phyloP scores from a whole-genome alignment of 2,797 vertebrate species.

The Alectoris magna region DNA sequence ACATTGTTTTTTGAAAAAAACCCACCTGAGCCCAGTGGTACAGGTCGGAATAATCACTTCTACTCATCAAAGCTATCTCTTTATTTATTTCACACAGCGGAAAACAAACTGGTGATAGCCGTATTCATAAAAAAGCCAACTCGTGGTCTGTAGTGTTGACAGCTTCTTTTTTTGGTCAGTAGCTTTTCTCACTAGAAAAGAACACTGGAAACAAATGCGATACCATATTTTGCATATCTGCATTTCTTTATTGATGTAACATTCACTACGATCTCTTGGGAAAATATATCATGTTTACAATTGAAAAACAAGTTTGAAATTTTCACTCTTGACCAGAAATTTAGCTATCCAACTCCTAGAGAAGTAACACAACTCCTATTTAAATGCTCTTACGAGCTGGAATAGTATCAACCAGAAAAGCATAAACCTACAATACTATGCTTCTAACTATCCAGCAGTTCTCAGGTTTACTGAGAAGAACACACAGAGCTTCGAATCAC shows the following conservation, averaged over 20 bases:
- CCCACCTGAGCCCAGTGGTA: background rate
- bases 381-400: background rate
- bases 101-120: too few relatives aligned
- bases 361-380: background rate
- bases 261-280: background rate
- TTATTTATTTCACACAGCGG: background rate
- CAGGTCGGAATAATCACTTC: background rate
- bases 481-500: background rate
- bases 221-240: background rate
- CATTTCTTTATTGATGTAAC: background rate
- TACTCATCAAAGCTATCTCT: background rate
- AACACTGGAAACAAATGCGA: too few relatives aligned
- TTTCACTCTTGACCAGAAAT: background rate
- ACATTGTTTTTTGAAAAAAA: background rate
- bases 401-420: background rate
- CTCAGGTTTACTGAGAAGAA: background rate
- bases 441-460: background rate
- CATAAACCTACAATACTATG: background rate
- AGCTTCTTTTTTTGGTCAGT: too few relatives aligned
- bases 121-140: too few relatives aligned
- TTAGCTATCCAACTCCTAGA: background rate
- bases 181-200: too few relatives aligned
- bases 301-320: background rate
- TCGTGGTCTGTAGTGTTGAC: too few relatives aligned
- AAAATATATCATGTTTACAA: background rate